Conservation (phyloP, 2,113 vertebrate species). For the Redunca redunca region DNA sequence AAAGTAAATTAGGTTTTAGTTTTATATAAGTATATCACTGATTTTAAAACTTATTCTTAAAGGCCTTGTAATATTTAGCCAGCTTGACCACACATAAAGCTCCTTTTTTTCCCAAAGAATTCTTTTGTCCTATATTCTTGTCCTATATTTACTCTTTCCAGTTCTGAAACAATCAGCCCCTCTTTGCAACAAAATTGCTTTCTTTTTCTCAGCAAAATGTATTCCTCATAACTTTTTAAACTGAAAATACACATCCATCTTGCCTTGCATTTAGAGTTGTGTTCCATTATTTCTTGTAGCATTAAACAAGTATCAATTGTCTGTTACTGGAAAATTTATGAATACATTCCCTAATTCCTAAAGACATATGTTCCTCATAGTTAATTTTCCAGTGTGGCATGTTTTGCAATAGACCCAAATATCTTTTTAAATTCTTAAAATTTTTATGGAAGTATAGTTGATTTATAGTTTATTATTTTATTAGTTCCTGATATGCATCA, state of each 20-base stretch:
- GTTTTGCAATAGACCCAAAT: neutral
- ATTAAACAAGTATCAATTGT: neutral
- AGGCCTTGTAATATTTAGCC: neutral
- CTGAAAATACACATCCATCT: neutral
- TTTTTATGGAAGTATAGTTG: neutral
- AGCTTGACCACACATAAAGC: neutral
- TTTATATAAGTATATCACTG: neutral
- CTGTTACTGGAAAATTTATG: neutral
- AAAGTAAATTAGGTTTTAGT: neutral
- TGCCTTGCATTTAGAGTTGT: neutral
- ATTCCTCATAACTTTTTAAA: neutral
- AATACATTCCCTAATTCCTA: neutral
- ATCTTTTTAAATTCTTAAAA: neutral
- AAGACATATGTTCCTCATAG: neutral
- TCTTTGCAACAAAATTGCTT: neutral
- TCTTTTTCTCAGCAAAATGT: neutral
- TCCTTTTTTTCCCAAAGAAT: neutral
- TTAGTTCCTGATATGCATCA: neutral
- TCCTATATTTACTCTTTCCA: neutral
- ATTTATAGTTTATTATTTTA: neutral
- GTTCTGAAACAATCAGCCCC: neutral
- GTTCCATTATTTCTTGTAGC: neutral
- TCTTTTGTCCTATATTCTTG: neutral
- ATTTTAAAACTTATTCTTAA: neutral
- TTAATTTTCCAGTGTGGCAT: neutral